Base-by-base conservation (phyloP, 2,888 invertebrate species). In the Hoplodrina ambigua region DNA sequence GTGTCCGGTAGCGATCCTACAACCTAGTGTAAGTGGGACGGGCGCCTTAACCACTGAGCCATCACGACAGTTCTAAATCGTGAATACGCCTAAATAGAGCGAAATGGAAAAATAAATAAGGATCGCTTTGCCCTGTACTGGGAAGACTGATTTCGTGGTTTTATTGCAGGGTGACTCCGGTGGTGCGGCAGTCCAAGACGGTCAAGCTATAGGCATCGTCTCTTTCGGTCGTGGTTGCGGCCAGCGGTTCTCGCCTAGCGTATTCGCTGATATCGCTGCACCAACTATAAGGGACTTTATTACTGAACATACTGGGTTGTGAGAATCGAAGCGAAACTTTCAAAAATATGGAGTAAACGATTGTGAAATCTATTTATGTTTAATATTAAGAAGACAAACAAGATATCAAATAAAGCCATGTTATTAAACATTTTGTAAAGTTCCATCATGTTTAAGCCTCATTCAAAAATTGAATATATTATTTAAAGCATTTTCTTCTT, bases 181-280 rank as follows among this genome's bases (percentile, higher is more conserved):
- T 2, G 94, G 94, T 0, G 91, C 93, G 0, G 94, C 93, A 0
- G 84, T 89, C 0, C 92, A 93, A 60, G 88, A 93, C 20, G 91
- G 88, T 0, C 66, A 88, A 70, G 93, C 91, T 0, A 83, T 93
- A 0, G 94, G 94, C 0, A 92, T 94, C 10, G 92, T 93, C 1
- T 94, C 94, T 0, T 94, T 90, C 37, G 93, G 94, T 0, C 87
- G 93, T 7, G 93, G 93, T 2, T 94, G 94, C 56, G 94, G 88
- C 0, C 89, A 91, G 73, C 82, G 86, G 0, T 80, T 93, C 0
- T 88, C 91, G 0, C 94, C 94, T 0, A 91, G 92, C 62, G 94
- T 93, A 0, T 93, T 93, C 63, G 91, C 94, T 0, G 85, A 92
- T 68, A 88, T 94, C n/a, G 91, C 92, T 0, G 81, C 93, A 0